These are phyloP conservation scores for Ceriagrion tenellum DNA, from an alignment of 2,888 invertebrate species.

Conservation along the genomic window DNA sequence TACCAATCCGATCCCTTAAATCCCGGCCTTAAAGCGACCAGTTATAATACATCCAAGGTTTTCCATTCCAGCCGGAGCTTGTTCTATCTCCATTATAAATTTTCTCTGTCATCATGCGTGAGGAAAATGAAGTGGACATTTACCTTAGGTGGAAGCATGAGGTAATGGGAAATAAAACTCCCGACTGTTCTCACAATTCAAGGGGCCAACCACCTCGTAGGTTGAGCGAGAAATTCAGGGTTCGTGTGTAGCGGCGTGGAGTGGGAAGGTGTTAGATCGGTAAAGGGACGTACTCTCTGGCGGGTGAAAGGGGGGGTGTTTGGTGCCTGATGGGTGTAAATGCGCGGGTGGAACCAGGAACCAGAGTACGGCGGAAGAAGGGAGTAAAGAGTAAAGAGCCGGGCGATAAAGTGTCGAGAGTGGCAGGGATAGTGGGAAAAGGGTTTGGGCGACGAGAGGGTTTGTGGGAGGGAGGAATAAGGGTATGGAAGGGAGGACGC, in stretches of 20 bases:
- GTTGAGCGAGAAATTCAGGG: neutral
- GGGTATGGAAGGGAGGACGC: neutral
- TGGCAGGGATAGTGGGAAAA: slow-evolving; percentile 26
- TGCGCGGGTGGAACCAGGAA: neutral
- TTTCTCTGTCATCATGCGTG: neutral
- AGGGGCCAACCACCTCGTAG: neutral
- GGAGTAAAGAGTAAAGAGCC: neutral
- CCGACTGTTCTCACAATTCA: neutral
- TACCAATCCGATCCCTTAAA: too few species aligned
- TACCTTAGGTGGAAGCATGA: neutral
- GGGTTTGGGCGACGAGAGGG: neutral
- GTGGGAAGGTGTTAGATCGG: neutral
- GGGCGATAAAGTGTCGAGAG: slow-evolving; percentile 32
- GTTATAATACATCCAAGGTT: too few species aligned
- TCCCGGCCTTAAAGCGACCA: too few species aligned
- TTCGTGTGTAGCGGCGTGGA: neutral
- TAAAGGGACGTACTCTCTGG: neutral
- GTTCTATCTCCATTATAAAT: too few species aligned
- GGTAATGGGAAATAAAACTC: neutral
- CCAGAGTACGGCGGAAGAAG: neutral
- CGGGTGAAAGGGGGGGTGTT: neutral
- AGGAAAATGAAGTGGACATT: neutral
- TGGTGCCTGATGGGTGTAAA: neutral
- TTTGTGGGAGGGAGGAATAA: neutral
- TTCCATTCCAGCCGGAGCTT: too few species aligned